phyloP scores from a whole-genome alignment of 2,888 invertebrate genomes.

The Tigriopus californicus region DNA sequence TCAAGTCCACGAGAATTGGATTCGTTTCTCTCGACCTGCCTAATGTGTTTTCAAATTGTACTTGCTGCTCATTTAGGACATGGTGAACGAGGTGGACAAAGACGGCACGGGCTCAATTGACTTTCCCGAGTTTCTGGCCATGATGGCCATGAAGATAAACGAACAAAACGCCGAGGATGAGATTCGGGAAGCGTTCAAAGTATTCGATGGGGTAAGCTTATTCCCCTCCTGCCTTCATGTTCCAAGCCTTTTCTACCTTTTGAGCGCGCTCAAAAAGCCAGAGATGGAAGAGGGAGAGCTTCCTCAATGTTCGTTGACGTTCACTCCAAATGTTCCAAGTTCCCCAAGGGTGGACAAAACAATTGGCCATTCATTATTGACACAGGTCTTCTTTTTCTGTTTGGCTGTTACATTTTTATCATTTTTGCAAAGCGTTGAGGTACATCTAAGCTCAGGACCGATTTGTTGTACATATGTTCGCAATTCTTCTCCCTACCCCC shows the following conservation, averaged over 20 bases:
- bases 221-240: not conserved
- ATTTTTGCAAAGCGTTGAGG: too few relatives aligned
- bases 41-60: not conserved
- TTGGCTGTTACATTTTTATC: too few relatives aligned
- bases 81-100: constrained; percentile 16
- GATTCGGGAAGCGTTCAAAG: constrained; percentile 15
- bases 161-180: constrained; percentile 16
- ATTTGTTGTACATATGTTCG: too few relatives aligned
- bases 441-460: too few relatives aligned
- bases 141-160: constrained; percentile 16
- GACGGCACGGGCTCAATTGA: constrained; percentile 15
- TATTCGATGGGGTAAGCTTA: constrained; percentile 15
- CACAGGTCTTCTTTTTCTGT: too few relatives aligned
- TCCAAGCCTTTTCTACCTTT: not conserved
- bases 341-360: not conserved
- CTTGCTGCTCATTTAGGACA: constrained; percentile 8
- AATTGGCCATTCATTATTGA: too few relatives aligned
- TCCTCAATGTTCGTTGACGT: not conserved
- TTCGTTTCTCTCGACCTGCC: not conserved
- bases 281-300: not conserved
- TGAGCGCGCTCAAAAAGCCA: not conserved
- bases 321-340: not conserved
- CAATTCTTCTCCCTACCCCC: too few relatives aligned
- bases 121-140: constrained; percentile 13
- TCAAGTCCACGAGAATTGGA: not conserved